These are phyloP conservation scores for Anhinga anhinga DNA, from an alignment of 2,113 vertebrate species.

Conservation along the genomic window DNA sequence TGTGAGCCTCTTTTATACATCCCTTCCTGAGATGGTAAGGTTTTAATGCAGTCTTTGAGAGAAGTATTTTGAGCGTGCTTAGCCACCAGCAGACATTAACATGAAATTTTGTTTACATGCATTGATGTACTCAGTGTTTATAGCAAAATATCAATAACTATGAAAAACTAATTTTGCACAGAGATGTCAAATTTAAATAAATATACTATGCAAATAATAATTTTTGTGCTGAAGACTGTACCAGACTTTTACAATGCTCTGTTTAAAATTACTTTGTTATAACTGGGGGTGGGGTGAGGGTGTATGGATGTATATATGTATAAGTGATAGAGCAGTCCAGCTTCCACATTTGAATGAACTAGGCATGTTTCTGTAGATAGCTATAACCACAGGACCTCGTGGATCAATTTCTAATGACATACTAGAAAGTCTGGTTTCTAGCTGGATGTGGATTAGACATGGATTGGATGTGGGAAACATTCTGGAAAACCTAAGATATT, in stretches of 20 bases:
- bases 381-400: background rate
- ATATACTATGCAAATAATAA: background rate
- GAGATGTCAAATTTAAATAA: background rate
- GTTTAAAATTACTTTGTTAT: background rate
- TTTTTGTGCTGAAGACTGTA: background rate
- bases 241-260: background rate
- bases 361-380: background rate
- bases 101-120: background rate
- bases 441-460: too few species aligned
- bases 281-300: accelerated
- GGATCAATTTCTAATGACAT: background rate
- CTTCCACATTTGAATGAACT: background rate
- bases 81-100: background rate
- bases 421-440: background rate
- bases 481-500: background rate
- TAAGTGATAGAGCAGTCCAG: background rate
- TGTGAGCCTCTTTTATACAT: accelerated
- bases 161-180: background rate
- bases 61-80: background rate
- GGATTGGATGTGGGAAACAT: background rate
- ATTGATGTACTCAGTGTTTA: background rate
- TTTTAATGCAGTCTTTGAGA: background rate
- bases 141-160: background rate
- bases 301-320: accelerated
- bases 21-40: background rate